Percentiles rank a stretch among this genome's conserved stretches.
phyloP scores from a whole-genome alignment of 2,888 invertebrate species.

The Hetaerina titia region DNA sequence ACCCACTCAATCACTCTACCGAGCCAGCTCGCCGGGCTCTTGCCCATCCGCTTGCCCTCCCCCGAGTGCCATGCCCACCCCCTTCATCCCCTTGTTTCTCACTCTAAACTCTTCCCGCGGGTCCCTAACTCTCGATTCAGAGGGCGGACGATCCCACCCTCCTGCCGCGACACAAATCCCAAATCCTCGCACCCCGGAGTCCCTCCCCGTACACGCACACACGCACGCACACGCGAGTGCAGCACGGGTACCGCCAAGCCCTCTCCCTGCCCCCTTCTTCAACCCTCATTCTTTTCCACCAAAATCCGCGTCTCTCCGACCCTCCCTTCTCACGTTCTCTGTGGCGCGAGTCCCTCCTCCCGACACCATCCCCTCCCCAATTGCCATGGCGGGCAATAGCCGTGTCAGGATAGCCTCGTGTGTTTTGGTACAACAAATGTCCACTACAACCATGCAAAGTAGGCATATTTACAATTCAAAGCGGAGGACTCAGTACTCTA shows the following conservation, averaged over 20 bases:
- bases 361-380: not conserved
- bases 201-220: too few relatives aligned
- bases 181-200: too few relatives aligned
- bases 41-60: not conserved
- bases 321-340: not conserved
- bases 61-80: not conserved
- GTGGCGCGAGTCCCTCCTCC: not conserved
- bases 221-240: too few relatives aligned
- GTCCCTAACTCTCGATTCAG: not conserved
- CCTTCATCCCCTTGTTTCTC: constrained; percentile 2
- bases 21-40: too few relatives aligned
- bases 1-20: constrained; percentile 50
- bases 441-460: not conserved
- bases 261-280: not conserved
- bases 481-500: too few relatives aligned
- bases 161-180: not conserved
- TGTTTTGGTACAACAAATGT: not conserved
- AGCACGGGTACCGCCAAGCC: too few relatives aligned
- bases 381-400: not conserved
- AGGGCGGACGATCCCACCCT: too few relatives aligned
- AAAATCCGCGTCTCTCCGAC: not conserved
- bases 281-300: not conserved
- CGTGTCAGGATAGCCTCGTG: not conserved
- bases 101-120: not conserved
- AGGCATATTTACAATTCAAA: too few relatives aligned